Evolutionary conservation across 1,140 invertebrate genomes (phyloP).

Genomic region (Latrodectus geometricus): DNA sequence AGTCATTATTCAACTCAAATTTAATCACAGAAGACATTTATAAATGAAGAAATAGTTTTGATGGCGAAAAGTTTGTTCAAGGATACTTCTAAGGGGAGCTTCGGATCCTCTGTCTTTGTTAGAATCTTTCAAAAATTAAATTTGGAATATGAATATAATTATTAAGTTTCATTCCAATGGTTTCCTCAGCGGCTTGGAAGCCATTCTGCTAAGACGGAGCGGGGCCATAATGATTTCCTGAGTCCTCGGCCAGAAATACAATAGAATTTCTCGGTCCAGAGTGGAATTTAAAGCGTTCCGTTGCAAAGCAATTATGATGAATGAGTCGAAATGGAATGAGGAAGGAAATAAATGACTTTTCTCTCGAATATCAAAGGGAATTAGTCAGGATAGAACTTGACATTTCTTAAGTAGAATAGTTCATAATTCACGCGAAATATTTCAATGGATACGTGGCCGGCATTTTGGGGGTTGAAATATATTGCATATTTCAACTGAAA

Average conservation of each 20-base stretch:
- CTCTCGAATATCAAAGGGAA: conserved; percentile 22
- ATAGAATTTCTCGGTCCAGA: neutral
- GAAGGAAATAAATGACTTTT: conserved; percentile 24
- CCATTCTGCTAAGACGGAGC: neutral
- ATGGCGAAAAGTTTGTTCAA: too few species aligned
- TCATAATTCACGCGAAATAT: conserved; percentile 14
- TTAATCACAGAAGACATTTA: too few species aligned
- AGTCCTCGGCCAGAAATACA: neutral
- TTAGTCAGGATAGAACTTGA: conserved; percentile 26
- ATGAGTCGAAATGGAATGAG: conserved; percentile 13
- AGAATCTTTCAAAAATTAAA: neutral
- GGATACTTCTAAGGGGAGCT: too few species aligned
- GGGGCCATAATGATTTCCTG: neutral
- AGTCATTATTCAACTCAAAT: too few species aligned
- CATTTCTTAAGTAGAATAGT: conserved; percentile 24
- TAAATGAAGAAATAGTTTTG: too few species aligned
- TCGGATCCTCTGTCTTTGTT: too few species aligned
- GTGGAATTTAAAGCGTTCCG: conserved; percentile 24
- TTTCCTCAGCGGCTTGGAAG: neutral
- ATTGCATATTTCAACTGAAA: neutral
- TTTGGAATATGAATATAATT: neutral
- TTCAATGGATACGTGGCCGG: neutral
- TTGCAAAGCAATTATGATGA: conserved; percentile 29
- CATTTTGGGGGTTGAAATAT: neutral
- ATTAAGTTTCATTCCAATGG: neutral